Percentiles rank a stretch among this genome's conserved stretches.
These are phyloP conservation scores for Xiphophorus maculatus DNA, from an alignment of 2,113 vertebrate genomes.

Conservation along the genomic window DNA sequence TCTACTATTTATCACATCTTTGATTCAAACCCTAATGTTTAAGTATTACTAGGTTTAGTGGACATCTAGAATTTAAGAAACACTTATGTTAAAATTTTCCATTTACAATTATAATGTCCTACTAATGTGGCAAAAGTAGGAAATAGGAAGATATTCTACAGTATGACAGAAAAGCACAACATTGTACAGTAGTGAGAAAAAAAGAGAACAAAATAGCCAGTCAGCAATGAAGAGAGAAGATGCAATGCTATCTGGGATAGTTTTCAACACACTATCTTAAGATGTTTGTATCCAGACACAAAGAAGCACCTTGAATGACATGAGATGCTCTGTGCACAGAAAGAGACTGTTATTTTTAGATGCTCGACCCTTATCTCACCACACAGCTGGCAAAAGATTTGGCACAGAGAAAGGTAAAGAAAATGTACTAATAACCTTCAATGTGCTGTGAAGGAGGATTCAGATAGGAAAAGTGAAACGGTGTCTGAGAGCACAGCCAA, in stretches of 20 bases:
- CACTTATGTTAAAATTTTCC: not conserved
- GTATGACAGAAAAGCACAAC: not conserved
- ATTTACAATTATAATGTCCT: not conserved
- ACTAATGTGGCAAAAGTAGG: not conserved
- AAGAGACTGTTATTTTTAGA: conserved; percentile 67
- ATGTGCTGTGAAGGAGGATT: conserved; percentile 35
- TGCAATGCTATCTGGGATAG: conserved; percentile 41
- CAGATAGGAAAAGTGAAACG: conserved; percentile 8
- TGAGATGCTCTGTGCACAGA: conserved; percentile 32
- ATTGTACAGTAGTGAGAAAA: not conserved
- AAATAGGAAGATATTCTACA: conserved; percentile 1
- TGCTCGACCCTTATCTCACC: conserved; percentile 64
- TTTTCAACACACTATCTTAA: conserved; percentile 43
- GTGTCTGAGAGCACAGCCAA: conserved; percentile 11
- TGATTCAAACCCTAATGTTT: too few species aligned
- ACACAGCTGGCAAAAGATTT: conserved; percentile 60
- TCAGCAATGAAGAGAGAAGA: conserved; percentile 19
- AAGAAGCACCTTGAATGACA: conserved; percentile 63
- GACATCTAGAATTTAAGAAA: not conserved
- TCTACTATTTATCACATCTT: too few species aligned
- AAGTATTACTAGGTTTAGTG: not conserved
- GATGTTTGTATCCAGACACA: conserved; percentile 55
- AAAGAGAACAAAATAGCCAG: conserved; percentile 13
- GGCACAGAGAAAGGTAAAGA: conserved; percentile 60
- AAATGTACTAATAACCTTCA: conserved; percentile 58